Base-by-base conservation (phyloP, 2,113 vertebrate genomes). In the Alosa alosa region DNA sequence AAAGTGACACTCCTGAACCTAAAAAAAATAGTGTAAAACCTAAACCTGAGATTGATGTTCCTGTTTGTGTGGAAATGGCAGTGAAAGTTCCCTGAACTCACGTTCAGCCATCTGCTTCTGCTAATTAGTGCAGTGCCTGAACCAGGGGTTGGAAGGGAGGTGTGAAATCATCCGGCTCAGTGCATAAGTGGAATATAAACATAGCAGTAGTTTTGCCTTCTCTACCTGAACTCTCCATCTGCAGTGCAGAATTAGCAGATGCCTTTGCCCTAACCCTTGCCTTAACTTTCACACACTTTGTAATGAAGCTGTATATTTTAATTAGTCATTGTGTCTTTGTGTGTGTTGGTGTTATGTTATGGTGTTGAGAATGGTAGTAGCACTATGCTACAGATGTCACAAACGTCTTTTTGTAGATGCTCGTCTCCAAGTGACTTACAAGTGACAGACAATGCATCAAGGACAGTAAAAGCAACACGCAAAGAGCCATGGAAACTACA, bases 91-190 rank as follows among this genome's bases (percentile, higher is more conserved):
- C 72, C 72, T 39, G 72, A 78, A 78, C 72, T 39, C 72, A 0
- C 1, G 11, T 18, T 39, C 31, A 17, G 36, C 72, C 72, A 78
- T 78, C 72, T 78, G 72, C 72, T 36, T 13, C 1, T 31, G 72
- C 72, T 78, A 78, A 78, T 78, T 78, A 78, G 72, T 36, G 72
- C 72, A 11, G 25, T 78, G 4, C 31, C 31, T 36, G 72, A 78
- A 78, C 72, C 72, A 78, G 31, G 36, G 72, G 13, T 60, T 60
- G 55, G 5, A 60, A 60, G 18, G 6, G 55, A 60, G 6, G 55
- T 78, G 72, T 78, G 72, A 78, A 78, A 39, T 78, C 72, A 78
- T 78, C 36, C 39, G 72, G 72, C 72, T 78, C 31, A 36, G 72
- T 78, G 72, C 72, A 13, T 41, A 78, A 78, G 72, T 78, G 36